Evolutionary conservation across 2,113 vertebrate species (phyloP).

Genomic region (Taurulus bubalis): DNA sequence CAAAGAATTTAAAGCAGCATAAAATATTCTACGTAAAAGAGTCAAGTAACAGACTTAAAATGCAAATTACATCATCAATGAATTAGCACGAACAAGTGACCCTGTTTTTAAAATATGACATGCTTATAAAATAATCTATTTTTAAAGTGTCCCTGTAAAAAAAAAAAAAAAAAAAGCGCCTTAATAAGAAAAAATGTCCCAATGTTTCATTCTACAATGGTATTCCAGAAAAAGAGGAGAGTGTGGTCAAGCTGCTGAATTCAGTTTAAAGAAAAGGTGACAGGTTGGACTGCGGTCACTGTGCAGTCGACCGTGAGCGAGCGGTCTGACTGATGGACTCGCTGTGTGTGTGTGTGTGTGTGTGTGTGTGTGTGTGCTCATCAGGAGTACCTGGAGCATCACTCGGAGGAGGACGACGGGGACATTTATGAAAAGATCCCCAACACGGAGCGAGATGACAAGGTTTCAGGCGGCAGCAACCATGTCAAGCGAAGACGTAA

Average conservation of each 20-base stretch:
- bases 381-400: slow-evolving; percentile 79
- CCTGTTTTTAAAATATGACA: too few relatives aligned
- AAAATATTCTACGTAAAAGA: not conserved
- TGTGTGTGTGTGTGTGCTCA: slow-evolving; percentile 19
- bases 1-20: not conserved
- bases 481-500: slow-evolving; percentile 80
- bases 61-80: not conserved
- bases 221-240: not conserved
- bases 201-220: too few relatives aligned
- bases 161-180: too few relatives aligned
- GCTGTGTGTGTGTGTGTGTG: not conserved
- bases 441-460: slow-evolving; percentile 78
- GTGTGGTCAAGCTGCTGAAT: too few relatives aligned
- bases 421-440: slow-evolving; percentile 85
- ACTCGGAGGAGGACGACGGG: slow-evolving; percentile 73
- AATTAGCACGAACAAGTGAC: not conserved
- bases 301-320: not conserved
- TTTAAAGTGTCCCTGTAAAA: too few relatives aligned
- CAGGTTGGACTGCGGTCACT: too few relatives aligned
- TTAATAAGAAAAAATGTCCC: too few relatives aligned
- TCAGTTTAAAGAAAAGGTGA: too few relatives aligned
- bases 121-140: too few relatives aligned
- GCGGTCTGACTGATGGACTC: too few relatives aligned
- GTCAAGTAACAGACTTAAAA: not conserved
- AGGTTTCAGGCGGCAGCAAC: not conserved